A percentile compares a stretch with the other conserved stretches of the same genome.
Evolutionary conservation across 1,140 invertebrate genomes (phyloP).

Genomic region (Paraescarpia echinospica): DNA sequence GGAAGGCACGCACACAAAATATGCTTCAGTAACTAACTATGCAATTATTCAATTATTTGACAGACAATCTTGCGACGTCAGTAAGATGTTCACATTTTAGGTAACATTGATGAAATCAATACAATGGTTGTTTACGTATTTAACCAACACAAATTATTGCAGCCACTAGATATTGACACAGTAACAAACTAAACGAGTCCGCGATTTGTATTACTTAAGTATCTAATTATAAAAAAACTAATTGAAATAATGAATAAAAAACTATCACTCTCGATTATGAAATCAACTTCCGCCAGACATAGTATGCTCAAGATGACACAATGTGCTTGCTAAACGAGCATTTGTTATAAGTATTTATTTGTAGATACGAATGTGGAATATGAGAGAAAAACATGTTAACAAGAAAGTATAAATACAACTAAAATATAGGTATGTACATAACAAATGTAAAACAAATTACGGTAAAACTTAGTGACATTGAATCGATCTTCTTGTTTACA

Average conservation of each 20-base stretch:
- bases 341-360: neutral
- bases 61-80: neutral
- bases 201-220: neutral
- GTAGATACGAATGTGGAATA: neutral
- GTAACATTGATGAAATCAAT: neutral
- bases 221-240: neutral
- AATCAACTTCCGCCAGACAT: no score
- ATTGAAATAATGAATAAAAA: neutral
- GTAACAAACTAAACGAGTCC: neutral
- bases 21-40: neutral
- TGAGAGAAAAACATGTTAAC: neutral
- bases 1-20: neutral
- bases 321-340: neutral
- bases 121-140: no score
- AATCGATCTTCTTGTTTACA: no score
- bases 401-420: no score
- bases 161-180: neutral
- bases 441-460: no score
- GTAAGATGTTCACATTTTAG: neutral
- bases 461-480: no score
- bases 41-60: neutral
- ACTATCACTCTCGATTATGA: no score
- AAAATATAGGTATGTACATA: no score
- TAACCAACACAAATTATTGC: no score
- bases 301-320: no score